Evolutionary conservation across 1,140 invertebrate species (phyloP).

Genomic region (Prorops nasuta): DNA sequence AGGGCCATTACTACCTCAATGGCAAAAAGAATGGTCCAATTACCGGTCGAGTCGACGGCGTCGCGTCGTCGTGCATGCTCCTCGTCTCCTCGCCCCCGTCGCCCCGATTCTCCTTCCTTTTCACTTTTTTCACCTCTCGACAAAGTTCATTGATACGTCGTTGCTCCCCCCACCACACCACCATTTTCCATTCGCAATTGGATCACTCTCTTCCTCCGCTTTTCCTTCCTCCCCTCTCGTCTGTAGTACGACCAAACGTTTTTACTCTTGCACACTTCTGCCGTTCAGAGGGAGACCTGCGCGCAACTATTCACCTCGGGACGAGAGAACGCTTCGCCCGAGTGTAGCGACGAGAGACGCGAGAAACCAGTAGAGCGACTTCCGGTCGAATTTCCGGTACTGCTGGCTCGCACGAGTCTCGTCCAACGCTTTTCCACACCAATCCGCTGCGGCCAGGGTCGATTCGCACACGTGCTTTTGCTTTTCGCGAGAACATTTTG

Average conservation of each 20-base stretch:
- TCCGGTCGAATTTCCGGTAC: neutral
- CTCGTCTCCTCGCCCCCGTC: neutral
- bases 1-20: slow-evolving; percentile 44
- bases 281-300: slow-evolving; percentile 4
- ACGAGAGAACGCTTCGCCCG: neutral
- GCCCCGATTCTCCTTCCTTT: slow-evolving; percentile 5
- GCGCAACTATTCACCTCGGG: no score
- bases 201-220: neutral
- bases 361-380: neutral
- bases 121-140: neutral
- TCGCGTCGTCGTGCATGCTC: slow-evolving; percentile 2
- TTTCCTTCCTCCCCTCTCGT: neutral
- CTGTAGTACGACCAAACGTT: no score
- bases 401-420: neutral
- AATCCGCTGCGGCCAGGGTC: no score
- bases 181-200: no score
- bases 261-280: no score
- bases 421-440: neutral
- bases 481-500: no score
- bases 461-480: no score
- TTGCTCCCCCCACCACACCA: no score
- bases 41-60: slow-evolving; percentile 33
- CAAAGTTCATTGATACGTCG: no score
- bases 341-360: neutral
- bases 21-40: slow-evolving; percentile 42